Percentiles rank a stretch among this genome's conserved stretches.
These are phyloP conservation scores for Halcyon smyrnensis DNA, from an alignment of 2,797 vertebrate species.

Conservation along the genomic window DNA sequence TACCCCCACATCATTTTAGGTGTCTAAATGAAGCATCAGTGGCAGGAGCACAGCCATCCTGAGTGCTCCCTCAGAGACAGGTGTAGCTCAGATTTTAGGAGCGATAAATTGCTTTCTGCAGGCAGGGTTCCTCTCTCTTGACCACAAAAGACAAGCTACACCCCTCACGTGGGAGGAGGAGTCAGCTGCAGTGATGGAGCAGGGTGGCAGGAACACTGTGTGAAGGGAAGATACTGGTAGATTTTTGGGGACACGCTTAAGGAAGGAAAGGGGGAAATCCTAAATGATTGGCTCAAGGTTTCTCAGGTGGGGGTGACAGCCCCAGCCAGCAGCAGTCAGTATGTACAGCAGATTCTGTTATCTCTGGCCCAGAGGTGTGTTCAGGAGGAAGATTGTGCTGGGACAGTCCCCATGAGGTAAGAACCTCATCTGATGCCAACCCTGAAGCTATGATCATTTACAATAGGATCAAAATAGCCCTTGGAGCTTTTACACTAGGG, in stretches of 20 bases:
- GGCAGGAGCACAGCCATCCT: background rate
- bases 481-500: background rate
- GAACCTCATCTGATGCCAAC: constrained; percentile 11
- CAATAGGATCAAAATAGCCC: constrained; percentile 41
- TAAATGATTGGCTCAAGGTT: background rate
- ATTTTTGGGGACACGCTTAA: background rate
- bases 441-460: background rate
- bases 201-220: background rate
- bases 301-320: rapidly evolving
- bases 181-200: background rate
- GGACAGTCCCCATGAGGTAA: constrained; percentile 7
- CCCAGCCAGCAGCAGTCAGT: background rate
- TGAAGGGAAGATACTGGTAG: background rate
- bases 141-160: background rate
- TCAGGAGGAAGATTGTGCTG: background rate
- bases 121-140: background rate
- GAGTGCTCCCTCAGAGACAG: background rate
- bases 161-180: background rate
- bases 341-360: background rate
- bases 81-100: background rate
- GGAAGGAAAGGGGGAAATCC: background rate
- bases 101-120: background rate
- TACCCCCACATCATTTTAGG: background rate
- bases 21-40: background rate
- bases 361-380: background rate